These are phyloP conservation scores for Stigmatopora argus DNA, from an alignment of 2,113 vertebrate genomes.

Conservation along the genomic window DNA sequence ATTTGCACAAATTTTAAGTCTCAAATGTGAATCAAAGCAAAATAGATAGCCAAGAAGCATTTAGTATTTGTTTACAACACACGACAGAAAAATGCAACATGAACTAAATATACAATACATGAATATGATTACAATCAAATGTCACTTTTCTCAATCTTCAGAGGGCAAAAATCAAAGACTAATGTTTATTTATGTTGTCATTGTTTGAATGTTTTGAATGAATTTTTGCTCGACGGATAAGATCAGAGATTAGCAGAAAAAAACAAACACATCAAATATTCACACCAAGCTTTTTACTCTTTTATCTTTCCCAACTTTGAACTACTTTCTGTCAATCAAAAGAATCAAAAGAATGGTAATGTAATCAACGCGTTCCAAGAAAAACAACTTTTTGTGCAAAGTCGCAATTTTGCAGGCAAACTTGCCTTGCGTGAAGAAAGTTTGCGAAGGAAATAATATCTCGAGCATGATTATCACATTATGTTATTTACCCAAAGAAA, in stretches of 20 bases:
- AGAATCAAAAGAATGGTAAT: neutral
- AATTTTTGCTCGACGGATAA: conserved; percentile 22
- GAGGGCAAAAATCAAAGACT: conserved; percentile 33
- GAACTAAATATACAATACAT: neutral
- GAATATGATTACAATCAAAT: neutral
- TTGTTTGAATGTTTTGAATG: conserved; percentile 13
- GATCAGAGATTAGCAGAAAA: neutral
- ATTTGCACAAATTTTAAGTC: neutral
- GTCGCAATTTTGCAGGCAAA: neutral
- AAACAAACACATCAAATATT: conserved; percentile 41
- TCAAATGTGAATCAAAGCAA: neutral
- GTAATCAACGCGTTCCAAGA: neutral
- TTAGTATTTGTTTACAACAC: neutral
- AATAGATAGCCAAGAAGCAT: neutral
- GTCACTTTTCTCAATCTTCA: conserved; percentile 7
- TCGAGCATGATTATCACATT: no score
- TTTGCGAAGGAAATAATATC: no score
- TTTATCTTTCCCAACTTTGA: conserved; percentile 24
- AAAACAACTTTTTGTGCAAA: conserved; percentile 5
- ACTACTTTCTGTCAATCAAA: conserved; percentile 28
- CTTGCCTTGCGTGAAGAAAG: neutral
- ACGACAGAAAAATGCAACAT: neutral
- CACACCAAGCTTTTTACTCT: conserved; percentile 25
- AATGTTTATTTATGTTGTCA: conserved; percentile 40
- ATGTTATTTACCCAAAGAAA: no score